phyloP scores from a whole-genome alignment of 2,113 vertebrate species.

The Notechis scutatus region DNA sequence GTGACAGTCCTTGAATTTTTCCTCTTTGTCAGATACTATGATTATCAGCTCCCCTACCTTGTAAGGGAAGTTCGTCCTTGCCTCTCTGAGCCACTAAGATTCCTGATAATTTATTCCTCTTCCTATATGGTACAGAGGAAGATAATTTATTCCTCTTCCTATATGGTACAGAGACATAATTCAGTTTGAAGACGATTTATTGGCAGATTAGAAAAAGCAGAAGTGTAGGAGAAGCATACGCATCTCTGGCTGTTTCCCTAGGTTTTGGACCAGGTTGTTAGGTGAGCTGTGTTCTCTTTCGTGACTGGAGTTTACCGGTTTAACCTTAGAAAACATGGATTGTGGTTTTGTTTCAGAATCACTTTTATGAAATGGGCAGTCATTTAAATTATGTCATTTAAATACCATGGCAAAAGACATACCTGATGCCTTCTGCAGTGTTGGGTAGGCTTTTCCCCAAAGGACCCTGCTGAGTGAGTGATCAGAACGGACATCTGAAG shows the following conservation, averaged over 20 bases:
- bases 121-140: not conserved
- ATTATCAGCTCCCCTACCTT: not conserved
- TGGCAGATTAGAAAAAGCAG: not conserved
- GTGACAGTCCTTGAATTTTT: not conserved
- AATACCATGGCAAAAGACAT: not conserved
- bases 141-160: no score
- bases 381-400: not conserved
- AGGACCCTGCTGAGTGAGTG: not conserved
- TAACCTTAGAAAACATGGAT: not conserved
- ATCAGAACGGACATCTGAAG: not conserved
- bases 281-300: not conserved
- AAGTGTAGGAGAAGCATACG: not conserved
- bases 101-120: no score
- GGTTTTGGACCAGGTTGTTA: not conserved
- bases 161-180: not conserved
- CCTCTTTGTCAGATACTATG: not conserved
- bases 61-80: not conserved
- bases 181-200: not conserved
- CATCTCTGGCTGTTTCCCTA: not conserved
- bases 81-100: not conserved
- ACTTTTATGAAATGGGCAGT: not conserved
- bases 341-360: not conserved
- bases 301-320: not conserved
- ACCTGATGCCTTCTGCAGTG: not conserved
- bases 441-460: not conserved